phyloP scores from a whole-genome alignment of 2,888 invertebrate species.

The Aspidiotus destructor region DNA sequence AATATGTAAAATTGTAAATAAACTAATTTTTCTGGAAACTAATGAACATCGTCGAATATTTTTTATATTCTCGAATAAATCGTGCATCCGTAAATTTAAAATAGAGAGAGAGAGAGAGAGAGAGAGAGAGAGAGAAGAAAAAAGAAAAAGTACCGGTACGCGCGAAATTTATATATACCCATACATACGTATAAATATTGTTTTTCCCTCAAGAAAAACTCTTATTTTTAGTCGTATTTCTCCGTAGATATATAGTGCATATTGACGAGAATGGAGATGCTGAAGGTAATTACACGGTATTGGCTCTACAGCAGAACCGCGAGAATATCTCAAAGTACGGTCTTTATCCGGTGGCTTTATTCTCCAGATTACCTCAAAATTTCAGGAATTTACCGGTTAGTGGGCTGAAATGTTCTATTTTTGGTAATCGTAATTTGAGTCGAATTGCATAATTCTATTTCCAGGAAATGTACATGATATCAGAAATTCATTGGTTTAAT shows the following conservation, averaged over 20 bases:
- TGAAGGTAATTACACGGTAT: constrained; percentile 84
- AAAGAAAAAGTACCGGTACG: too few species aligned
- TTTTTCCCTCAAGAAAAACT: not conserved
- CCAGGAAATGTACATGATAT: constrained; percentile 64
- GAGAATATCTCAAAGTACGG: constrained; percentile 51
- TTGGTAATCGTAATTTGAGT: not conserved
- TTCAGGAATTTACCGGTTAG: constrained; percentile 61
- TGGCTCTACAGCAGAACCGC: constrained; percentile 50
- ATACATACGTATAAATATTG: not conserved
- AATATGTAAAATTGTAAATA: too few species aligned
- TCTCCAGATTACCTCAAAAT: constrained; percentile 49
- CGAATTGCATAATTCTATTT: not conserved
- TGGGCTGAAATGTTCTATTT: too few species aligned
- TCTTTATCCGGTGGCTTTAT: constrained; percentile 68
- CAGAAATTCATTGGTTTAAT: constrained; percentile 67
- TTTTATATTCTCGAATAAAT: too few species aligned
- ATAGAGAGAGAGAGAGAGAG: too few species aligned
- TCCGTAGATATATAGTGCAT: constrained; percentile 69
- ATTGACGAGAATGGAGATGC: constrained; percentile 89
- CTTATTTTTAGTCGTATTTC: not conserved
- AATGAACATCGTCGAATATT: too few species aligned
- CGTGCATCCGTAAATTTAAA: too few species aligned
- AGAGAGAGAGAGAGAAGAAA: too few species aligned
- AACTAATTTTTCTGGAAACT: too few species aligned
- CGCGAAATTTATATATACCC: not conserved